These are phyloP conservation scores for Cyprinodon tularosa DNA, from an alignment of 2,113 vertebrate species.

Conservation along the genomic window DNA sequence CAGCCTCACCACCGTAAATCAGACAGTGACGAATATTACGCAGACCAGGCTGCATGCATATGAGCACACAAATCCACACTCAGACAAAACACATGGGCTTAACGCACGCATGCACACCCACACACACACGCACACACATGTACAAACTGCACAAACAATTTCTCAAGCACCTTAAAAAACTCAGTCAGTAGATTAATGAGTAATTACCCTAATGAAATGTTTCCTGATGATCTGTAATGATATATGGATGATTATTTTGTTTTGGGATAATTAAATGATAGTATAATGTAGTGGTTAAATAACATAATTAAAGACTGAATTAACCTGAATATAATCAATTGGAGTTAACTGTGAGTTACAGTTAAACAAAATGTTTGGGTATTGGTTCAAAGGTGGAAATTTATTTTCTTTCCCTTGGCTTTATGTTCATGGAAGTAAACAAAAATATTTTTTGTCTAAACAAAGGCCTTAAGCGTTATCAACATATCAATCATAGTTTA, in stretches of 20 bases:
- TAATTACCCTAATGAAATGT: conserved; percentile 77
- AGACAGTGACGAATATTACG: conserved; percentile 81
- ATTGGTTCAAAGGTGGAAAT: conserved; percentile 31
- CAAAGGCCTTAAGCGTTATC: not conserved
- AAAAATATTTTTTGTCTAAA: not conserved
- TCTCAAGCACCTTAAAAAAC: conserved; percentile 44
- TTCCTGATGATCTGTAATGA: conserved; percentile 70
- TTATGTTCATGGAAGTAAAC: not conserved
- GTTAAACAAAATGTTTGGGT: conserved; percentile 29
- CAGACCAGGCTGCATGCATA: conserved; percentile 39
- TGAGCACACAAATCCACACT: conserved; percentile 46
- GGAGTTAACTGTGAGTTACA: conserved; percentile 46
- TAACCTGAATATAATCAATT: conserved; percentile 61
- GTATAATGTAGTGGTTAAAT: conserved; percentile 44
- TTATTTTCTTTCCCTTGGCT: not conserved
- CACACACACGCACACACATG: conserved; percentile 18
- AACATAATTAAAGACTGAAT: conserved; percentile 61
- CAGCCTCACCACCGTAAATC: conserved; percentile 77
- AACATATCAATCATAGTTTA: not conserved
- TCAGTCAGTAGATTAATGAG: conserved; percentile 64
- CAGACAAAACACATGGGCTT: conserved; percentile 10
- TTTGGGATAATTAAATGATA: conserved; percentile 71
- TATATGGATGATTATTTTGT: conserved; percentile 70
- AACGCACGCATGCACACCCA: conserved; percentile 18
- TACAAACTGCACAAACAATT: conserved; percentile 45